Evolutionary conservation across 2,113 vertebrate species (phyloP), one percentile per base, ranked within the genome.

Genomic region (Prolemur simus): DNA sequence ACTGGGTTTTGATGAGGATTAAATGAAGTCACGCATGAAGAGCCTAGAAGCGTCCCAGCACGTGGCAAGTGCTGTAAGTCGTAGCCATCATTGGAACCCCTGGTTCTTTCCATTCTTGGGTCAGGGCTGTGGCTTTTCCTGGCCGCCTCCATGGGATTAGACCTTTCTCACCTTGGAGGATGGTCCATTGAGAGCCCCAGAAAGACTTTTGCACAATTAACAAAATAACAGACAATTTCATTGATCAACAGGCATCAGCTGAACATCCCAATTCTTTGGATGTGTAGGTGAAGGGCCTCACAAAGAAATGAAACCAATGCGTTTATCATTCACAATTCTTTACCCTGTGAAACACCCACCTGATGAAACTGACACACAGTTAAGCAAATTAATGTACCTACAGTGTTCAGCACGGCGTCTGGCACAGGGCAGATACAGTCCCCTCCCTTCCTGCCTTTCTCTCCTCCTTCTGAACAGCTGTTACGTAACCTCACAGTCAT

Each of bases 331-430:
- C 86, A n/a, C 39, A 63, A 15, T 45, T 66, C 69, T 89, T 74
- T 32, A n/a, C 54, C 15, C 18, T 3, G 0, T 27, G 74, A 45
- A 45, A 58, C 4, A 7, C 2, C 34, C 42, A 25, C 60, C 66
- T 71, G 37, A 34, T 15, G 34, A 64, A 58, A 52, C 4, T 8
- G 58, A 58, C 1, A 3, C 0, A 7, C 42, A 49, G 14, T 23
- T 34, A 39, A 25, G 12, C 2, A 20, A 60, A 54, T 39, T 56
- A 5, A 89, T 0, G 4, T 0, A 12, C 1, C 37, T 7, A 18
- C 8, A 14, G 3, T 0, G 20, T 25, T 71, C 69, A 64, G 64
- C 3, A 3, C 29, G 3, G 45, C 0, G 6, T 20, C n/a, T 3
- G 6, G 54, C 45, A 21, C 8, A 56, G 9, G 87, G n/a, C 27